Conservation (phyloP, 2,113 vertebrate genomes). For the Budorcas taxicolor region DNA sequence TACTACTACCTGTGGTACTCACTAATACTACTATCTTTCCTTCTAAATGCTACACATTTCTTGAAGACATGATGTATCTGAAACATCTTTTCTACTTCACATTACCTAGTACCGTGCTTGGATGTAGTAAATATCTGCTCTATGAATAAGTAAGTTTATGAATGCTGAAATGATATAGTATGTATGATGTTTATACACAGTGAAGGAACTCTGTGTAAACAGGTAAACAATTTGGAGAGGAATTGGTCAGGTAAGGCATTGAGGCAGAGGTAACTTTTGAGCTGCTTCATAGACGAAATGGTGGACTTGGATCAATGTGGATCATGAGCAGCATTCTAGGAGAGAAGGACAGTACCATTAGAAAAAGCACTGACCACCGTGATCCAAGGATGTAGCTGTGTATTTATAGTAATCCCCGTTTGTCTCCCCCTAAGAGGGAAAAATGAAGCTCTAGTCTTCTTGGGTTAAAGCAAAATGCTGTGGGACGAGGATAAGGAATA, state of each 20-base stretch:
- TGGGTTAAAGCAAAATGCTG: background rate
- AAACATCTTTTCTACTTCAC: background rate
- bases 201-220: background rate
- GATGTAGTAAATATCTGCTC: background rate
- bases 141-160: background rate
- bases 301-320: background rate
- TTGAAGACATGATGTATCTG: background rate
- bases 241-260: background rate
- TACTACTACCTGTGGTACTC: background rate
- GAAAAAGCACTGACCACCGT: background rate
- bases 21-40: background rate
- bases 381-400: background rate
- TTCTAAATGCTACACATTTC: background rate
- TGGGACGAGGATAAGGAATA: background rate
- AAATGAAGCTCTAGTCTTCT: background rate
- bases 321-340: background rate
- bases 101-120: background rate
- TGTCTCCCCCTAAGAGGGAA: background rate
- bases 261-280: background rate
- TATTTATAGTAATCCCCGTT: background rate
- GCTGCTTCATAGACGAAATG: background rate
- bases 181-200: background rate
- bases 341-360: background rate
- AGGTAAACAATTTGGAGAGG: background rate
- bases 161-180: background rate